phyloP scores from a whole-genome alignment of 2,888 invertebrate genomes.

The Cyaniris semiargus region DNA sequence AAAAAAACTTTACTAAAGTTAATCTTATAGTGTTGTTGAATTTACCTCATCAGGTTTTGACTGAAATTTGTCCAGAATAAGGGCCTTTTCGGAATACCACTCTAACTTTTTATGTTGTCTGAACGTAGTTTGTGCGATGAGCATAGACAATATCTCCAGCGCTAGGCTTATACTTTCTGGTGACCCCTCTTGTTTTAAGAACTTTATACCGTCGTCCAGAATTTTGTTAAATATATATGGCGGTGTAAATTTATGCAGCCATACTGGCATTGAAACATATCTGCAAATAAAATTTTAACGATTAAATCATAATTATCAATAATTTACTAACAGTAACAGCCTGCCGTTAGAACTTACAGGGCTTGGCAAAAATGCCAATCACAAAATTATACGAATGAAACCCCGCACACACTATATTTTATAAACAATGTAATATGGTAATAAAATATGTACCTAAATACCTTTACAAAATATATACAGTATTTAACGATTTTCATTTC shows the following conservation, averaged over 20 bases:
- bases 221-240: slow-evolving; percentile 67
- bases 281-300: slow-evolving; percentile 47
- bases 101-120: slow-evolving; percentile 67
- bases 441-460: too few species aligned
- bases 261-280: slow-evolving; percentile 65
- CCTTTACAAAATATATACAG: too few species aligned
- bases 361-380: neutral
- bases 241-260: slow-evolving; percentile 81
- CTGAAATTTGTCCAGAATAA: slow-evolving; percentile 77
- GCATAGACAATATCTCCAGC: slow-evolving; percentile 68
- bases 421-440: too few species aligned
- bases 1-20: too few species aligned
- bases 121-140: slow-evolving; percentile 75
- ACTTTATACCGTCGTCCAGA: slow-evolving; percentile 60
- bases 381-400: too few species aligned
- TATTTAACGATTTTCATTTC: too few species aligned
- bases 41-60: slow-evolving; percentile 54
- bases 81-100: slow-evolving; percentile 82
- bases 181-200: slow-evolving; percentile 59
- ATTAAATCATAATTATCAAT: too few species aligned
- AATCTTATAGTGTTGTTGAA: neutral
- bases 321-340: too few species aligned
- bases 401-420: too few species aligned
- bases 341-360: neutral
- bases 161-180: slow-evolving; percentile 58